These are phyloP conservation scores for Bucco capensis DNA, from an alignment of 2,113 vertebrate genomes.

Conservation along the genomic window DNA sequence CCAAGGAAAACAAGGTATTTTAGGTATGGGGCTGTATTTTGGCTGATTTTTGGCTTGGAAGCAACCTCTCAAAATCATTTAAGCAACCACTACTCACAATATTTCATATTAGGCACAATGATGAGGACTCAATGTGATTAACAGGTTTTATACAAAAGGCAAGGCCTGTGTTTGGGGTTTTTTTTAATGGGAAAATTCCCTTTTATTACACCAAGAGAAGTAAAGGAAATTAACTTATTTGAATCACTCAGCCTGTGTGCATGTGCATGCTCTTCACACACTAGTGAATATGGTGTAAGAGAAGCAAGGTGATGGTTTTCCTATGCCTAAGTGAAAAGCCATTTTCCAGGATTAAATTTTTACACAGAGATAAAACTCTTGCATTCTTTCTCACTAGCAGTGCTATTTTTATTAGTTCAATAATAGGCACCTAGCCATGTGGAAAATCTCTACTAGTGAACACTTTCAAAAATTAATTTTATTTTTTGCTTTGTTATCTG, in stretches of 20 bases:
- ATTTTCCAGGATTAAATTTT: conserved; percentile 27
- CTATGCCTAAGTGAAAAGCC: not conserved
- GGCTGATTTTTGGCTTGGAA: not conserved
- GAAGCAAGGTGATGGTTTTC: not conserved
- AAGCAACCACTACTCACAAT: not conserved
- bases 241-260: not conserved
- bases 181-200: not conserved
- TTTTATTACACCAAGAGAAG: not conserved
- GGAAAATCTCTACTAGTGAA: conserved; percentile 26
- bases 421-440: conserved; percentile 3
- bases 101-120: not conserved
- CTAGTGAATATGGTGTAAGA: not conserved
- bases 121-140: not conserved
- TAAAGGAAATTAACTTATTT: not conserved
- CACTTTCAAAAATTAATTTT: conserved; percentile 36
- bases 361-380: conserved; percentile 3
- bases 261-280: not conserved
- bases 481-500: conserved; percentile 12
- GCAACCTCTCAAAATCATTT: not conserved
- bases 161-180: not conserved
- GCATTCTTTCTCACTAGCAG: conserved; percentile 11
- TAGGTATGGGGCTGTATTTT: not conserved
- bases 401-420: conserved; percentile 34
- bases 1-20: not conserved
- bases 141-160: not conserved